phyloP scores from a whole-genome alignment of 2,888 invertebrate species.

The Pammene fasciana region DNA sequence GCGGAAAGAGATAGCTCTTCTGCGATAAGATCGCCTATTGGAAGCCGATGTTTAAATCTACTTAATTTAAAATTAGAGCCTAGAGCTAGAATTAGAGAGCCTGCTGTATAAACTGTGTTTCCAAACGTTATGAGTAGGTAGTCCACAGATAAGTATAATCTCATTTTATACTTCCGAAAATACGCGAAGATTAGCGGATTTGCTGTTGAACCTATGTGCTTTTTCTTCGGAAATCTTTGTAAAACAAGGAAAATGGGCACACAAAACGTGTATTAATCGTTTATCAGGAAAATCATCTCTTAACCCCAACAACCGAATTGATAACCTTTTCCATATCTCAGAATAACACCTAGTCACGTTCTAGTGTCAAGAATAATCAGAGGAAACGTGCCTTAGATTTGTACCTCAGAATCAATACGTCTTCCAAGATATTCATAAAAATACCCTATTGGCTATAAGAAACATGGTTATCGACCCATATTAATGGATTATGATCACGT shows the following conservation, averaged over 20 bases:
- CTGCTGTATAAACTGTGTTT: no score
- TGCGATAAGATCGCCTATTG: no score
- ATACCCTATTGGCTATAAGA: background rate
- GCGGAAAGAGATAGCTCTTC: no score
- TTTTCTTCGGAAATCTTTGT: no score
- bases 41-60: no score
- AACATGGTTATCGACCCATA: conserved; percentile 10
- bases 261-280: background rate
- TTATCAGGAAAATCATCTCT: conserved; percentile 21
- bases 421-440: background rate
- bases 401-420: background rate
- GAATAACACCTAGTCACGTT: conserved; percentile 27
- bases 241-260: background rate
- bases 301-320: conserved; percentile 22
- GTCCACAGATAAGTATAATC: no score
- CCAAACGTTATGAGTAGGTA: no score
- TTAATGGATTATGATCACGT: background rate
- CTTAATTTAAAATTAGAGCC: no score
- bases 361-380: conserved; percentile 15
- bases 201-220: no score
- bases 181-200: no score
- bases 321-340: conserved; percentile 15
- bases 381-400: conserved; percentile 21
- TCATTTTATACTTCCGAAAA: no score
- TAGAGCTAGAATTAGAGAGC: no score